Evolutionary conservation across 2,113 vertebrate genomes (phyloP).

Genomic region (Chloroceryle aenea): DNA sequence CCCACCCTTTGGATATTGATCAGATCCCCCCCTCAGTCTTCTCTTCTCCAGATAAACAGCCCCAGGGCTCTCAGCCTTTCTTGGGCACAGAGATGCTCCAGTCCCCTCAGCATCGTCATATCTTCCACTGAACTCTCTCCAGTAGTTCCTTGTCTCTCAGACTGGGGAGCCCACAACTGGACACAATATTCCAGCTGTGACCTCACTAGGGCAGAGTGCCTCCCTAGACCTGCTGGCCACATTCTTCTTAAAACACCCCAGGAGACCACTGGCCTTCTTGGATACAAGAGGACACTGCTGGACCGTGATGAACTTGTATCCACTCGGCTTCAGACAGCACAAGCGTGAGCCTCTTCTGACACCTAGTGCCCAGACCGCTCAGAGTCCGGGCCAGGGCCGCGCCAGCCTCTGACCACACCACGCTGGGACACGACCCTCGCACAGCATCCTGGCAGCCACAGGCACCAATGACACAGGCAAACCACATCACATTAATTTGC

Average conservation of each 20-base stretch:
- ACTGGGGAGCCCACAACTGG: not conserved
- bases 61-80: not conserved
- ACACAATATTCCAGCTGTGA: not conserved
- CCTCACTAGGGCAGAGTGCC: not conserved
- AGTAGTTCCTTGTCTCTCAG: not conserved
- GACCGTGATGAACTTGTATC: no score
- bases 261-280: no score
- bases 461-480: not conserved
- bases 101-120: not conserved
- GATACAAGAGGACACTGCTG: not conserved
- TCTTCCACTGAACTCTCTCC: not conserved
- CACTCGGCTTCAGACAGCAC: not conserved
- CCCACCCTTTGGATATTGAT: not conserved
- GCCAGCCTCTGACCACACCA: not conserved
- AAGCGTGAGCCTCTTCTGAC: not conserved
- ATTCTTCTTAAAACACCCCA: not conserved
- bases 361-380: conserved; percentile 16
- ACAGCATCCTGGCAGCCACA: not conserved
- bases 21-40: not conserved
- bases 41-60: not conserved
- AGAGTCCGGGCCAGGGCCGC: not conserved
- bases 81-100: not conserved
- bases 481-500: accelerated
- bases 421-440: accelerated
- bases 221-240: no score